Conservation (phyloP, 2,888 invertebrate species). For the Drosophila borealis region DNA sequence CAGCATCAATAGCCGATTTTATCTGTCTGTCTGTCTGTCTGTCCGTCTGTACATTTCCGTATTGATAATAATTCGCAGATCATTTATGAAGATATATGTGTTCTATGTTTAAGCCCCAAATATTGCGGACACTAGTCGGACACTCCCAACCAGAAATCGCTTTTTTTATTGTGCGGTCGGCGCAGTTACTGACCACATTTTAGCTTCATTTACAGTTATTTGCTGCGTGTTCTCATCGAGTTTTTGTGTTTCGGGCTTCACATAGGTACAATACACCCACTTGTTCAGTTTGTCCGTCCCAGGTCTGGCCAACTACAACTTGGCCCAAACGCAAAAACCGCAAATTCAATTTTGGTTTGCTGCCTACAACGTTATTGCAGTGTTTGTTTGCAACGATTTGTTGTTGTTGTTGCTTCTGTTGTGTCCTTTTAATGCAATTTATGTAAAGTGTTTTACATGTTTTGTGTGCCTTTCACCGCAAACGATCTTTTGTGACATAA, state of each 20-base stretch:
- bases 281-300: conserved; percentile 16
- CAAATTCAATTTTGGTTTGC: conserved; percentile 78
- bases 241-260: conserved; percentile 14
- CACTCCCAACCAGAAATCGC: background rate
- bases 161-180: conserved; percentile 39
- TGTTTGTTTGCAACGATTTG: conserved; percentile 44
- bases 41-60: too few species aligned
- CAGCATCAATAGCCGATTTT: too few species aligned
- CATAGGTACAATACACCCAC: conserved; percentile 27
- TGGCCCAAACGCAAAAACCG: conserved; percentile 52
- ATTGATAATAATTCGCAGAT: too few species aligned
- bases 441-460: conserved; percentile 69
- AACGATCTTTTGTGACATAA: conserved; percentile 58
- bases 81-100: background rate
- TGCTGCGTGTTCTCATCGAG: conserved; percentile 43
- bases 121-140: background rate
- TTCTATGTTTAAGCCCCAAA: background rate
- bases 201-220: conserved; percentile 79
- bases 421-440: conserved; percentile 70
- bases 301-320: conserved; percentile 24
- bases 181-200: conserved; percentile 69
- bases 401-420: conserved; percentile 12
- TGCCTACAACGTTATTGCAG: conserved; percentile 58
- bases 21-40: too few species aligned
- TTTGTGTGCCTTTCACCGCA: conserved; percentile 58